phyloP scores from a whole-genome alignment of 2,888 invertebrate genomes.

The Ptychoptera albimana region DNA sequence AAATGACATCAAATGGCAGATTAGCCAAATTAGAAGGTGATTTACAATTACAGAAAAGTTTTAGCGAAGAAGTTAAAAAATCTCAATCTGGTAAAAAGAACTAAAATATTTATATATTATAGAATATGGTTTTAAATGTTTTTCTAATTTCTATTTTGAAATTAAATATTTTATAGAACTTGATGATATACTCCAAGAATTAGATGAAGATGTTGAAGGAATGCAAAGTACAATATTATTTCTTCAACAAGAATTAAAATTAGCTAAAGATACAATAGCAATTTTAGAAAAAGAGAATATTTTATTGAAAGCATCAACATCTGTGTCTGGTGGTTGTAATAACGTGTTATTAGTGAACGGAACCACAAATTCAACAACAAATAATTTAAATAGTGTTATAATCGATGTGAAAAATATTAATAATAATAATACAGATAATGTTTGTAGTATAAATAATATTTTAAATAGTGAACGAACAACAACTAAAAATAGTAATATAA shows the following conservation, averaged over 20 bases:
- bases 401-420: slow-evolving; percentile 8
- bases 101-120: not conserved
- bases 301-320: slow-evolving; percentile 16
- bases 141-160: not conserved
- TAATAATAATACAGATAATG: slow-evolving; percentile 1
- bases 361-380: slow-evolving; percentile 7
- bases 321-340: not conserved
- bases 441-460: not conserved
- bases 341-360: slow-evolving; percentile 8
- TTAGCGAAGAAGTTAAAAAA: slow-evolving; percentile 91
- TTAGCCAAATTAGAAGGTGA: slow-evolving; percentile 93
- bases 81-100: slow-evolving; percentile 68
- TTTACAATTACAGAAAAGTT: slow-evolving; percentile 84
- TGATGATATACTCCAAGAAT: slow-evolving; percentile 86
- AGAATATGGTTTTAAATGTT: not conserved
- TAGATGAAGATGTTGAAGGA: slow-evolving; percentile 95
- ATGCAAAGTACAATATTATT: slow-evolving; percentile 96
- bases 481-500: slow-evolving; percentile 1
- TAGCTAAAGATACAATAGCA: slow-evolving; percentile 53
- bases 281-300: slow-evolving; percentile 43
- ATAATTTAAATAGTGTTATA: slow-evolving; percentile 10
- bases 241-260: slow-evolving; percentile 82
- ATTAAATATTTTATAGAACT: slow-evolving; percentile 42
- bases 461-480: slow-evolving; percentile 2
- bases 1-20: slow-evolving; percentile 86